These are phyloP conservation scores for Brachystomella parvula DNA, from an alignment of 1,140 invertebrate genomes.

Conservation along the genomic window DNA sequence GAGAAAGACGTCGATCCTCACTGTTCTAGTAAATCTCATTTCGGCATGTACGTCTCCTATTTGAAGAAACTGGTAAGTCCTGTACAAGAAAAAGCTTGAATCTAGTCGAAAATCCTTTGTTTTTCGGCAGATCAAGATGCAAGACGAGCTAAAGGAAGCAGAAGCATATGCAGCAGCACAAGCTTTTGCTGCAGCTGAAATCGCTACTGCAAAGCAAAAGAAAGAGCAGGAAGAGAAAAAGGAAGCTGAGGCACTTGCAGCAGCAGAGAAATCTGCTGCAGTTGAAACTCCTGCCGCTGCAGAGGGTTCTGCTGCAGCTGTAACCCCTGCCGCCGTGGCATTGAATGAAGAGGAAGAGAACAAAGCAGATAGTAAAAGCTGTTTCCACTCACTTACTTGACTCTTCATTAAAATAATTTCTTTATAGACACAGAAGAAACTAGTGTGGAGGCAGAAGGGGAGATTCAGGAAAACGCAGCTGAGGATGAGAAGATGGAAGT, in stretches of 20 bases:
- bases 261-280: slow-evolving; percentile 2
- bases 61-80: slow-evolving; percentile 22
- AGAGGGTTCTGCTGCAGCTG: neutral
- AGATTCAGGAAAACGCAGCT: neutral
- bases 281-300: neutral
- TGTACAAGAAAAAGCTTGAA: slow-evolving; percentile 14
- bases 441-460: neutral
- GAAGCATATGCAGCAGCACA: neutral
- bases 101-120: neutral
- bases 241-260: neutral
- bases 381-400: neutral
- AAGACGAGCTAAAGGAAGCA: slow-evolving; percentile 14
- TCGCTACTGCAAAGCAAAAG: neutral
- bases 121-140: slow-evolving; percentile 5
- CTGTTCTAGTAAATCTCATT: slow-evolving; percentile 27
- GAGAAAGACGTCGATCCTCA: slow-evolving; percentile 23
- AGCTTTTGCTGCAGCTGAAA: slow-evolving; percentile 3
- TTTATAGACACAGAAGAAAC: neutral
- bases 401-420: neutral
- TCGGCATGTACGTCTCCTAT: slow-evolving; percentile 21
- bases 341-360: neutral
- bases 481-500: slow-evolving; percentile 5
- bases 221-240: neutral
- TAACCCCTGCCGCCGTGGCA: neutral
- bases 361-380: neutral